Conservation (phyloP, 1,140 invertebrate genomes). For the Habropoda laboriosa region DNA sequence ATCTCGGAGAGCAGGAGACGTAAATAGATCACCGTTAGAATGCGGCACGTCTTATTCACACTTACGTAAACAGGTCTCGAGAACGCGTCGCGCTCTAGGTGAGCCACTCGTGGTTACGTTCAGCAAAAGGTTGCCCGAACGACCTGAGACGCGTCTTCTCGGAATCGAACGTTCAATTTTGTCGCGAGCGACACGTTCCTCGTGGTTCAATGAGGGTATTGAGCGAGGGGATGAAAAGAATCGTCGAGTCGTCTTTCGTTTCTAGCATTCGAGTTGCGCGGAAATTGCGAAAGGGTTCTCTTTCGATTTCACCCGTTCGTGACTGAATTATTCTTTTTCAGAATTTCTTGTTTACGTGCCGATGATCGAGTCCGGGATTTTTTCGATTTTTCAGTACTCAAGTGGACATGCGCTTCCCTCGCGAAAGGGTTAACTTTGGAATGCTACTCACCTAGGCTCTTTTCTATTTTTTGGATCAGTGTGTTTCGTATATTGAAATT, state of each 20-base stretch:
- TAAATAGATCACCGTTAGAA: conserved; percentile 68
- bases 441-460: too few species aligned
- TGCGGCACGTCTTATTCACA: conserved; percentile 66
- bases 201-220: background rate
- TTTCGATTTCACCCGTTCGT: too few species aligned
- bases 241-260: background rate
- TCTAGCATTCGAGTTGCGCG: too few species aligned
- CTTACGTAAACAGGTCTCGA: conserved; percentile 68
- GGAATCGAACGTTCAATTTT: background rate
- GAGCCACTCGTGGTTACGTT: background rate
- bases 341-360: too few species aligned
- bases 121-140: background rate
- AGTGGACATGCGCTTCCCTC: too few species aligned
- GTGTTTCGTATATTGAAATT: too few species aligned
- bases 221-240: background rate
- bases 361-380: too few species aligned
- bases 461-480: too few species aligned
- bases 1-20: conserved; percentile 60
- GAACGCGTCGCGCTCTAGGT: conserved; percentile 42
- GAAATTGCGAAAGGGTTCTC: too few species aligned
- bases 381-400: too few species aligned
- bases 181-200: background rate
- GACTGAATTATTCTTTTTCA: too few species aligned
- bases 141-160: background rate
- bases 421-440: too few species aligned